phyloP scores from a whole-genome alignment of 2,888 invertebrate species.

The Coecobrya sp. region DNA sequence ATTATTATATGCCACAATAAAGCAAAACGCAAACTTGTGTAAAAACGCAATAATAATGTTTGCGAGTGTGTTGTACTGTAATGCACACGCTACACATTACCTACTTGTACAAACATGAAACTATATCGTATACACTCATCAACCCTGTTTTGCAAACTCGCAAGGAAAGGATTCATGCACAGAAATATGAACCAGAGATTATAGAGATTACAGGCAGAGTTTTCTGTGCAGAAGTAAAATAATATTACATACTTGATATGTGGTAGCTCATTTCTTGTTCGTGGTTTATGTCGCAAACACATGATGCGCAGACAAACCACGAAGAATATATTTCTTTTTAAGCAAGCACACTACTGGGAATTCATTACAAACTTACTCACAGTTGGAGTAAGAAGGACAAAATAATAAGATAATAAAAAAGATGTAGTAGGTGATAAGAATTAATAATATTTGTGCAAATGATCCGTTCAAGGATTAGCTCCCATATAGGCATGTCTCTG shows the following conservation, averaged over 20 bases:
- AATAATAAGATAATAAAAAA: background rate
- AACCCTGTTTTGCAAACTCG: too few relatives aligned
- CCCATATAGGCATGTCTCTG: background rate
- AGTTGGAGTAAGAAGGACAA: background rate
- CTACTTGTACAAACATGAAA: too few relatives aligned
- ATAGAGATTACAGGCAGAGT: too few relatives aligned
- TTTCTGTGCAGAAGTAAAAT: background rate
- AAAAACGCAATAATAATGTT: too few relatives aligned
- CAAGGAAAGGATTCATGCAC: background rate
- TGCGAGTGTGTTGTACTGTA: too few relatives aligned
- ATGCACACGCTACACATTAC: too few relatives aligned
- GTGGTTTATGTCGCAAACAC: slow-evolving; percentile 47
- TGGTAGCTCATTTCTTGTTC: background rate
- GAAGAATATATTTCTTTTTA: background rate
- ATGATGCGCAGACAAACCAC: background rate
- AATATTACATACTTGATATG: background rate
- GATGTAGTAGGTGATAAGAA: slow-evolving; percentile 38
- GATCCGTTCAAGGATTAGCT: slow-evolving; percentile 56
- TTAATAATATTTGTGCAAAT: slow-evolving; percentile 52
- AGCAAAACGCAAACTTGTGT: too few relatives aligned
- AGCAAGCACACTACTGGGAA: slow-evolving; percentile 1
- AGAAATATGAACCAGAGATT: background rate
- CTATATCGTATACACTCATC: too few relatives aligned
- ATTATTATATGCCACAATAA: too few relatives aligned
- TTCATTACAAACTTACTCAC: background rate